These are phyloP conservation scores for Hycleus cichorii DNA, from an alignment of 1,140 invertebrate genomes.

Conservation along the genomic window DNA sequence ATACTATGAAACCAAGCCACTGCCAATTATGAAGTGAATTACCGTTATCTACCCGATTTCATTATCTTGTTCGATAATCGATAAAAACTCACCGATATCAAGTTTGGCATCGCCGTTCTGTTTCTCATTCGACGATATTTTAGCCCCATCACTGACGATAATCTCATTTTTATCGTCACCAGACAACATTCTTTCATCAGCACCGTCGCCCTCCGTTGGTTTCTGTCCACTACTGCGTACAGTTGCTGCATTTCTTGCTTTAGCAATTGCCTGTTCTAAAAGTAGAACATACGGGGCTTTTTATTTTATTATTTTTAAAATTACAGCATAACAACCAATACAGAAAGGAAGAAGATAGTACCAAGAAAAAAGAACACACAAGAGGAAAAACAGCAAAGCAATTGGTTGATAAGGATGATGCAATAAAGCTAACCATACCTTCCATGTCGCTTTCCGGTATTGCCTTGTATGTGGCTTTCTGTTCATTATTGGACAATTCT, in stretches of 20 bases:
- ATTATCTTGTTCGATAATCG: neutral
- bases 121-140: constrained; percentile 44
- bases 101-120: constrained; percentile 83
- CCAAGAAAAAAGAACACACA: too few relatives aligned
- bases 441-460: constrained; percentile 52
- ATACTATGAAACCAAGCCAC: too few relatives aligned
- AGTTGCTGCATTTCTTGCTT: constrained; percentile 27
- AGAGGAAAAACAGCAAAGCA: too few relatives aligned
- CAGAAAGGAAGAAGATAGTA: too few relatives aligned
- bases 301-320: constrained; percentile 31
- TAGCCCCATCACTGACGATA: constrained; percentile 39
- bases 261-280: constrained; percentile 41
- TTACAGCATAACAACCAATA: too few relatives aligned
- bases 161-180: constrained; percentile 42
- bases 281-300: constrained; percentile 24
- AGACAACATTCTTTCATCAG: constrained; percentile 59
- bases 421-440: constrained; percentile 37
- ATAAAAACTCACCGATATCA: constrained; percentile 59
- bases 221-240: neutral
- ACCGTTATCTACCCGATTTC: neutral
- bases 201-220: constrained; percentile 43
- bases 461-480: constrained; percentile 47
- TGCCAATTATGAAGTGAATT: too few relatives aligned
- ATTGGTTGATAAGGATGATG: constrained; percentile 33
- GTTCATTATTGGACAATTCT: constrained; percentile 10